Conservation (phyloP, 2,113 vertebrate genomes). For the Progne subis region DNA sequence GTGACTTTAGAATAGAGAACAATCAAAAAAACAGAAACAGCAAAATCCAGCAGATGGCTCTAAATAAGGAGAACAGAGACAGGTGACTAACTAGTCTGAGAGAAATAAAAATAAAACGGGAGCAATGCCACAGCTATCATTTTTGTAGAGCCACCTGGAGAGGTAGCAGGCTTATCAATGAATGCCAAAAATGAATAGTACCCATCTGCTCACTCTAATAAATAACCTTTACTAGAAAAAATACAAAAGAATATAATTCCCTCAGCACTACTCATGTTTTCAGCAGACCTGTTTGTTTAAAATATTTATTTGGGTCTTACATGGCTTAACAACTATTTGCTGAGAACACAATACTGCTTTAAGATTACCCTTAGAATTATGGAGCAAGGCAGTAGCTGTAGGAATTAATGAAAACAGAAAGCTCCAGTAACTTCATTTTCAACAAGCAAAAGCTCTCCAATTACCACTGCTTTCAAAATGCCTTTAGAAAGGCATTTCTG, state of each 20-base stretch:
- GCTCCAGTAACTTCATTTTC: background rate
- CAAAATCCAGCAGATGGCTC: slow-evolving; percentile 45
- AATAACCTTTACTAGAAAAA: slow-evolving; percentile 18
- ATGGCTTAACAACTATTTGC: background rate
- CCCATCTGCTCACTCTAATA: slow-evolving; percentile 67
- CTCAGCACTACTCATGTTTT: background rate
- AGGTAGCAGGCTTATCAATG: slow-evolving; percentile 12
- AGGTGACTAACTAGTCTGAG: slow-evolving; percentile 51
- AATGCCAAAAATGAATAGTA: slow-evolving; percentile 53
- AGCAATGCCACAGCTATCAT: slow-evolving; percentile 20
- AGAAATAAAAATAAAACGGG: slow-evolving; percentile 50
- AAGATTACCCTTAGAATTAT: background rate
- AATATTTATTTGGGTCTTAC: slow-evolving; percentile 15
- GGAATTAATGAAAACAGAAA: background rate
- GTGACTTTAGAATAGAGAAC: background rate
- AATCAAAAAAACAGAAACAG: background rate
- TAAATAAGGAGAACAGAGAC: slow-evolving; percentile 25
- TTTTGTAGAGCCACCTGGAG: slow-evolving; percentile 57
- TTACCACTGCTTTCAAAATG: background rate
- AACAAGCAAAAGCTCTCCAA: background rate
- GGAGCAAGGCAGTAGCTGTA: background rate
- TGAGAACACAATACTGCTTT: background rate
- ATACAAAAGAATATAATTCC: background rate
- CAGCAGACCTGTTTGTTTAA: slow-evolving; percentile 45
- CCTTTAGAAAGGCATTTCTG: background rate